Percentiles rank a stretch among this genome's conserved stretches.
Conservation (phyloP, 2,113 vertebrate genomes). For the Tyto alba region DNA sequence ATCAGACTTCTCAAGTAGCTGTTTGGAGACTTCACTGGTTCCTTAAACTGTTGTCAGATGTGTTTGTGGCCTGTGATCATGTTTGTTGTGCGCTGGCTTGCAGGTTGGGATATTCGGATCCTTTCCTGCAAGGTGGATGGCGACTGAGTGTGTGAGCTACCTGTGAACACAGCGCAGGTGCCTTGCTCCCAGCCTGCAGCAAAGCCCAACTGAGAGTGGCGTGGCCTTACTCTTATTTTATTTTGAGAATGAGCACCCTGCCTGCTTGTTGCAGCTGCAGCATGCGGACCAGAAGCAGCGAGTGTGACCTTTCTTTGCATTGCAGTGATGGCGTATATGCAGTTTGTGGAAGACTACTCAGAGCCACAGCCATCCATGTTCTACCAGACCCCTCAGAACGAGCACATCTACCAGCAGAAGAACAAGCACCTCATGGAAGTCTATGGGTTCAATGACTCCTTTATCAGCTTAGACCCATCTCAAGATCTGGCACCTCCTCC, state of each 20-base stretch:
- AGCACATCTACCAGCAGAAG: constrained; percentile 96
- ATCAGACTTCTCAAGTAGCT: neutral
- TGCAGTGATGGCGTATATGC: constrained; percentile 96
- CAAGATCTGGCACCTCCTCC: constrained; percentile 87
- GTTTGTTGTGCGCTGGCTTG: neutral
- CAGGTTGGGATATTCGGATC: neutral
- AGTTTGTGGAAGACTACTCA: constrained; percentile 97
- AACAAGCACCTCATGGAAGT: constrained; percentile 94
- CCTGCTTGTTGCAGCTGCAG: neutral
- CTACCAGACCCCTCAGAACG: constrained; percentile 96
- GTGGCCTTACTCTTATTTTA: neutral
- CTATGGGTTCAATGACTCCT: constrained; percentile 90
- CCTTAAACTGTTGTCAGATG: neutral
- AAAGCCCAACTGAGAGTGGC: neutral
- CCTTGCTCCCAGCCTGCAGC: neutral
- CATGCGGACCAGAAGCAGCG: neutral
- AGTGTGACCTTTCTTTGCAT: constrained; percentile 10
- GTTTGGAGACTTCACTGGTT: neutral
- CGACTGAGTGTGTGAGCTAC: neutral
- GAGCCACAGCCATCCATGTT: constrained; percentile 95
- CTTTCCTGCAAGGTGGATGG: neutral
- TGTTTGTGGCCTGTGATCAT: neutral
- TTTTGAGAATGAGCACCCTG: neutral
- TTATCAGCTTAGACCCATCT: constrained; percentile 74
- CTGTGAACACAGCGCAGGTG: fast-evolving